Conservation (phyloP, 2,797 vertebrate species). For the Bradypodion ventrale region DNA sequence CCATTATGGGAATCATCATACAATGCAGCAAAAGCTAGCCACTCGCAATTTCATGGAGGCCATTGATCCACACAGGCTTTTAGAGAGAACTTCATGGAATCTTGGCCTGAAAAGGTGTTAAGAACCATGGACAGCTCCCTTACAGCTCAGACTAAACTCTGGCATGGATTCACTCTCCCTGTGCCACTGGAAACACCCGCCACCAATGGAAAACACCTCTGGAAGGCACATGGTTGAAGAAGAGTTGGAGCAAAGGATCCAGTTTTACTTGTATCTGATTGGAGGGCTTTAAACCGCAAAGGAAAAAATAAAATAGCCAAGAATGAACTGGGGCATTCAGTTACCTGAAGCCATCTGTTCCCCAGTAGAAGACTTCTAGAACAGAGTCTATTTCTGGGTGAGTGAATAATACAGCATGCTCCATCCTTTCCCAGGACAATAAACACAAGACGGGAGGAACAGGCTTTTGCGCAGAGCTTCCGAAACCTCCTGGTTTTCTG, state of each 20-base stretch:
- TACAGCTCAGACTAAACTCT: too few species aligned
- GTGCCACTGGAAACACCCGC: too few species aligned
- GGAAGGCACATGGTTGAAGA: background rate
- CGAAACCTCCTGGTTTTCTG: background rate
- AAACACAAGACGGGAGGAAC: background rate
- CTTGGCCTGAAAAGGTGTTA: too few species aligned
- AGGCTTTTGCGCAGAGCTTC: background rate
- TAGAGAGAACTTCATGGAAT: too few species aligned
- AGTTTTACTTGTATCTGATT: background rate
- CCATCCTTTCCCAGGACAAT: background rate
- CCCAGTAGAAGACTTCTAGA: background rate
- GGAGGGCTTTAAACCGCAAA: background rate
- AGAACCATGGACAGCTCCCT: too few species aligned
- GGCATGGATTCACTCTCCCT: too few species aligned
- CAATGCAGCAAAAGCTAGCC: too few species aligned
- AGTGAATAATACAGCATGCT: background rate
- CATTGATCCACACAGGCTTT: too few species aligned
- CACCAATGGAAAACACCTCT: too few species aligned
- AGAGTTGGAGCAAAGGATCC: background rate
- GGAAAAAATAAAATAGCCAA: too few species aligned
- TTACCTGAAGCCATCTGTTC: conserved; percentile 1
- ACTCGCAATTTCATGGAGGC: too few species aligned
- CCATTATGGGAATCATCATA: too few species aligned
- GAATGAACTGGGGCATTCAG: background rate
- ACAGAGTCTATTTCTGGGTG: background rate